These are phyloP conservation scores for Actinia tenebrosa DNA, from an alignment of 64 coral and sea anemone genomes.

Conservation along the genomic window DNA sequence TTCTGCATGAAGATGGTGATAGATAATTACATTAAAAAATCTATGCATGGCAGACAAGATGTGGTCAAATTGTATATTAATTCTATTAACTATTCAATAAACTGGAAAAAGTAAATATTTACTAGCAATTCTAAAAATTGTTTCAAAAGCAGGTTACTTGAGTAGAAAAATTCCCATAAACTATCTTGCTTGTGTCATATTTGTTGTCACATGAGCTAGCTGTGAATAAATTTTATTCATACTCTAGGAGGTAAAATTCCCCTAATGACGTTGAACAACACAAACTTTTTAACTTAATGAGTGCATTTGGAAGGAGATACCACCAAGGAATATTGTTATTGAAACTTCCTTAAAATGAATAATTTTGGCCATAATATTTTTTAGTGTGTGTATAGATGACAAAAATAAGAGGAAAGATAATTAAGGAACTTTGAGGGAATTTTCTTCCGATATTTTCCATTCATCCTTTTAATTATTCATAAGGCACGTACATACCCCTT, in stretches of 20 bases:
- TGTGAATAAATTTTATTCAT: background rate
- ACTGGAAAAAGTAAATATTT: too few relatives aligned
- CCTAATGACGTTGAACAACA: background rate
- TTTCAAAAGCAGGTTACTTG: too few relatives aligned
- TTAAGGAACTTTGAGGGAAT: background rate
- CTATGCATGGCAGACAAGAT: too few relatives aligned
- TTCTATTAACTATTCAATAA: too few relatives aligned
- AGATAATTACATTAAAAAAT: too few relatives aligned
- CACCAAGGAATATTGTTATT: background rate
- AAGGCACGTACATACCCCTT: background rate
- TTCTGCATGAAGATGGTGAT: too few relatives aligned
- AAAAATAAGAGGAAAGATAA: background rate
- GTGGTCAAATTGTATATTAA: too few relatives aligned
- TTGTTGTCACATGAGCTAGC: background rate
- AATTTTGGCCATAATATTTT: background rate
- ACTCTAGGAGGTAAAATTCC: background rate
- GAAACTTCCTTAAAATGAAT: background rate
- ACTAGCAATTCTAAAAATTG: too few relatives aligned
- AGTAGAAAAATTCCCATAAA: too few relatives aligned
- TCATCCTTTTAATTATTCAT: conserved; percentile 19
- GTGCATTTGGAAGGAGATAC: background rate
- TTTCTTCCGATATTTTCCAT: background rate
- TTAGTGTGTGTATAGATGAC: background rate
- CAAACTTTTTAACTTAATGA: background rate
- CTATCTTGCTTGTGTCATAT: too few relatives aligned